Percentiles rank a stretch among this genome's conserved stretches.
These are phyloP conservation scores for Diarsia rubi DNA, from an alignment of 2,888 invertebrate species.

Conservation along the genomic window DNA sequence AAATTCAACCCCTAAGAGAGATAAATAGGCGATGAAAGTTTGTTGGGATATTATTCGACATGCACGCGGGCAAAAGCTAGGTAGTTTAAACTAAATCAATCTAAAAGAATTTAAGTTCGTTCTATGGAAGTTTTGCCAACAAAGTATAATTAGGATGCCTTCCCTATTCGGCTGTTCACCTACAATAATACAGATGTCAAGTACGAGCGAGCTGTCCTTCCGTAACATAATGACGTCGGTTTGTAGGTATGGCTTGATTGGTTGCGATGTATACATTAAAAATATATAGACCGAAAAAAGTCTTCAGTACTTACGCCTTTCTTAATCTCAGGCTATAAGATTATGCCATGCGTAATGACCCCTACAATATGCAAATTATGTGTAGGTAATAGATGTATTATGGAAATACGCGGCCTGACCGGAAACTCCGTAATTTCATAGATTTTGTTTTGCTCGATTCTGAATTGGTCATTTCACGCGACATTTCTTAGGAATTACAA, in stretches of 20 bases:
- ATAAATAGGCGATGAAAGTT: too few relatives aligned
- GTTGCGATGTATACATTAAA: neutral
- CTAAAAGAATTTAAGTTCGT: too few relatives aligned
- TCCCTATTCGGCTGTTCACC: too few relatives aligned
- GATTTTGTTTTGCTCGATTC: conserved; percentile 67
- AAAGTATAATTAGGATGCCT: too few relatives aligned
- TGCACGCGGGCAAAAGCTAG: too few relatives aligned
- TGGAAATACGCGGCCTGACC: conserved; percentile 74
- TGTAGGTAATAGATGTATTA: conserved; percentile 75
- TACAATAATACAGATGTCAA: too few relatives aligned
- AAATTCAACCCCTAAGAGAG: too few relatives aligned
- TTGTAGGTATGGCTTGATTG: neutral
- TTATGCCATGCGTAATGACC: conserved; percentile 63
- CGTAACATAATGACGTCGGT: neutral
- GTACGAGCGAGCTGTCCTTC: too few relatives aligned
- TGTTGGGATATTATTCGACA: too few relatives aligned
- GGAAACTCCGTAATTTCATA: conserved; percentile 80
- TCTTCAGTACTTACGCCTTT: conserved; percentile 15
- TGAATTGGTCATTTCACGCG: conserved; percentile 66
- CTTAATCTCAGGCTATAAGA: conserved; percentile 41
- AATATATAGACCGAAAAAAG: conserved; percentile 12
- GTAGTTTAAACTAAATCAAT: too few relatives aligned
- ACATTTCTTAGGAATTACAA: conserved; percentile 64
- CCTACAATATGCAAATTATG: conserved; percentile 70
- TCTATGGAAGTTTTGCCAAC: too few relatives aligned